Evolutionary conservation across 2,113 vertebrate genomes (phyloP), one percentile per base, ranked within the genome.

Genomic region (Orientallactaga bullata): DNA sequence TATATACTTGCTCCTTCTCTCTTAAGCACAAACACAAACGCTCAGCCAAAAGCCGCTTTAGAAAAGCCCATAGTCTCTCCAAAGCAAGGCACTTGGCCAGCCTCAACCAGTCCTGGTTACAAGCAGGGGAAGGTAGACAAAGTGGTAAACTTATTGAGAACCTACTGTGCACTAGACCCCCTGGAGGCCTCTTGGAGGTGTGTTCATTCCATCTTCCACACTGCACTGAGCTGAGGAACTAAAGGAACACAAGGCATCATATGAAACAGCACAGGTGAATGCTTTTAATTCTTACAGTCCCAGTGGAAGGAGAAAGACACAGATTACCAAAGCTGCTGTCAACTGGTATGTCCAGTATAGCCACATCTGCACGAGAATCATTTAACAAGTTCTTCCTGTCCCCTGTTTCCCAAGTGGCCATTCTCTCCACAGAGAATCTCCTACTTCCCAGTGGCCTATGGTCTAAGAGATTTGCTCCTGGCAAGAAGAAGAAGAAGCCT

Each of bases 301-400:
- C 71, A 47, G 9, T 72, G 47, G 68, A 85, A 17, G n/a, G 63
- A 81, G 42, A 79, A 37, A 37, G 35, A 26, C n/a, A 60, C 47
- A n/a, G 16, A 39, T 37, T 82, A 42, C 84, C 68, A 26, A 24
- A 23, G 7, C 21, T 47, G 47, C 1, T 3, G 9, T 80, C 65
- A 58, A 0, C 16, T 26, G 15, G 58, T 17, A 16, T 1, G 32
- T 61, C 30, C 42, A 3, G 58, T 16, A 35, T 0, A 66, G 68
- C 21, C 28, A 2, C 18, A 6, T 63, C 55, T 11, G 2, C 4
- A 18, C 37, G 58, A 39, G 2, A 47, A 20, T 2, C 17, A 8
- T 37, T 81, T 6, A 30, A 3, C 5, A 21, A 26, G n/a, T 37
- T 76, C 23, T 30, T 72, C 18, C 47, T 73, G 10, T 11, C 32